Percentiles rank a stretch among this genome's conserved stretches.
Conservation (phyloP, 1,140 invertebrate species). For the Micrasema longulum region DNA sequence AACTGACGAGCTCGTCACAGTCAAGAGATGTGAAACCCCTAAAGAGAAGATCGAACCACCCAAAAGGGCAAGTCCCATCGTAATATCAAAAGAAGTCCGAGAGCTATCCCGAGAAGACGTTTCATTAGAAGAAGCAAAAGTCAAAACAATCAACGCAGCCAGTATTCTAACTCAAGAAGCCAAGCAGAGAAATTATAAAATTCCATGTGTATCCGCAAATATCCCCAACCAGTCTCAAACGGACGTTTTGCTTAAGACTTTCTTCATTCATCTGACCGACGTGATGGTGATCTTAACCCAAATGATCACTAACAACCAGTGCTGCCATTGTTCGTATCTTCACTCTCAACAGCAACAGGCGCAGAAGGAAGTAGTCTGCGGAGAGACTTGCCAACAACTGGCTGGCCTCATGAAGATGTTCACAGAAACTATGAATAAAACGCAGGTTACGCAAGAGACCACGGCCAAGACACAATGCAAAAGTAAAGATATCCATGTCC, state of each 20-base stretch:
- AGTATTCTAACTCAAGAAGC: slow-evolving; percentile 47
- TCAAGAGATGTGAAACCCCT: slow-evolving; percentile 14
- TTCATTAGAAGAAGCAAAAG: slow-evolving; percentile 43
- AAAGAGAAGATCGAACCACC: not conserved
- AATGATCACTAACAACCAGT: slow-evolving; percentile 44
- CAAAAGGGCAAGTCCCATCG: not conserved
- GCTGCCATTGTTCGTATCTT: slow-evolving; percentile 16
- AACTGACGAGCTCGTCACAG: not conserved
- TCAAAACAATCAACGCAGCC: slow-evolving; percentile 42
- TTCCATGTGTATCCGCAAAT: slow-evolving; percentile 40
- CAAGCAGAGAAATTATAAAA: slow-evolving; percentile 34
- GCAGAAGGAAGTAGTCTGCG: slow-evolving; percentile 10
- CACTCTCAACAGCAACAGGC: slow-evolving; percentile 1
- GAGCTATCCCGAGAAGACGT: slow-evolving; percentile 26
- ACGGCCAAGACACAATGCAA: not conserved
- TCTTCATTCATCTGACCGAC: slow-evolving; percentile 64
- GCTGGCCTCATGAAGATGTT: slow-evolving; percentile 2
- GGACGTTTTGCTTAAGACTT: slow-evolving; percentile 61
- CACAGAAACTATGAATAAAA: slow-evolving; percentile 9
- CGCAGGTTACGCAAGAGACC: not conserved
- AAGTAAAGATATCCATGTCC: slow-evolving; percentile 4
- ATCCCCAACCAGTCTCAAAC: slow-evolving; percentile 53
- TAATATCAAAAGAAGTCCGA: slow-evolving; percentile 23
- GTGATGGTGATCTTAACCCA: slow-evolving; percentile 61
- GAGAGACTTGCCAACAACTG: slow-evolving; percentile 17